These are phyloP conservation scores for Zaprionus taronus DNA, from an alignment of 1,140 invertebrate species.

Conservation along the genomic window DNA sequence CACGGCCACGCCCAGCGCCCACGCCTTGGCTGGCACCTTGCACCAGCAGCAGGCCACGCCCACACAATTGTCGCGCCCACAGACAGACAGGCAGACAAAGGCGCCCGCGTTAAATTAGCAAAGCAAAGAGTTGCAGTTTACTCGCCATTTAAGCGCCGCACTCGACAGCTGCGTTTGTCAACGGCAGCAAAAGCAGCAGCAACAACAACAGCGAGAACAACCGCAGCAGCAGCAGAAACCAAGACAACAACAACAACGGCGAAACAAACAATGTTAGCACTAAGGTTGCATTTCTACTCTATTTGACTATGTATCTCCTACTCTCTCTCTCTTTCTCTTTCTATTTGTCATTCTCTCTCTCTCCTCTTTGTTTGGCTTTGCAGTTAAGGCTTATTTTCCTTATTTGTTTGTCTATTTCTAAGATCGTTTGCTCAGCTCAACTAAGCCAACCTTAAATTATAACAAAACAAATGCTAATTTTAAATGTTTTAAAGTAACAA, in stretches of 20 bases:
- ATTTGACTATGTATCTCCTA: too few relatives aligned
- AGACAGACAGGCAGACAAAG: conserved; percentile 16
- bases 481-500: too few relatives aligned
- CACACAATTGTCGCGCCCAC: conserved; percentile 61
- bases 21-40: conserved; percentile 50
- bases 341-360: background rate
- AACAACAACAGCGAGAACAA: conserved; percentile 5
- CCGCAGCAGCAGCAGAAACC: background rate
- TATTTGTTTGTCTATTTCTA: background rate
- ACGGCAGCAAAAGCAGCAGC: conserved; percentile 32
- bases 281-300: conserved; percentile 49
- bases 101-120: conserved; percentile 70
- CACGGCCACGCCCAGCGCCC: conserved; percentile 53
- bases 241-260: conserved; percentile 14
- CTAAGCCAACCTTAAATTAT: too few relatives aligned
- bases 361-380: background rate
- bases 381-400: background rate
- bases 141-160: conserved; percentile 79
- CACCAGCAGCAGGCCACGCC: conserved; percentile 41
- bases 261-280: conserved; percentile 32
- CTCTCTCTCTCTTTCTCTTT: background rate
- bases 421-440: background rate
- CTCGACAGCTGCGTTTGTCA: conserved; percentile 79
- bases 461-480: too few relatives aligned
- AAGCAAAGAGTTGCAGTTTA: conserved; percentile 80